Evolutionary conservation across 1,140 invertebrate genomes (phyloP), one percentile per base, ranked within the genome.

Genomic region (Centruroides vittatus): DNA sequence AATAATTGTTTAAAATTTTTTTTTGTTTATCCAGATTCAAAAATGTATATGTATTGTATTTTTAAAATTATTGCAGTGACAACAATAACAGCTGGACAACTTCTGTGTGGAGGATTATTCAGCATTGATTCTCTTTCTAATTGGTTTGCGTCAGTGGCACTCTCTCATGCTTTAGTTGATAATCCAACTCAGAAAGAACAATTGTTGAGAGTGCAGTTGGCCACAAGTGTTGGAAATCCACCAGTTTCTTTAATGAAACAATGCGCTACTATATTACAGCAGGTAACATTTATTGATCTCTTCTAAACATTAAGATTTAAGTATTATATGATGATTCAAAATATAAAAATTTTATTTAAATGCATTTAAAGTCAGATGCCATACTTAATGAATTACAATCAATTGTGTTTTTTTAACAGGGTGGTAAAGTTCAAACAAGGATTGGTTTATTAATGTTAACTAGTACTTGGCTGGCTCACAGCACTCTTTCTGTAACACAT

Each of bases 31-130:
- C 12, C 3, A 60, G 35, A 7, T 57, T 13, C 4, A 58, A 41
- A 41, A 41, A 41, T 41, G 8, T 41, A 41, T 23, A 23, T 52
- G 10, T 35, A 36, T 57, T 35, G 58, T 35, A 46, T 61, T 50
- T 60, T 64, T 64, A 70, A 60, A 66, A 68, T 68, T 68, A 57
- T 67, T 78, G 67, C 67, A 59, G 65, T 67, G 34, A 71, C 61
- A 55, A 67, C 67, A 41, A 60, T 82, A 55, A 79, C 79, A 50
- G 76, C 80, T 49, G 94, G 95, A 1, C 93, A 97, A 74, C 76
- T 98, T n/a, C 78, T 99, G 4, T 98, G 93, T 72, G 86, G 88
- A 23, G 93, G 95, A 1, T 75, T 99, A 11, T 97, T 98, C 73
- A 93, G 87, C 54, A 75, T 80, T 0, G 94, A 99, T 72, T 77